Conservation (phyloP, 2,888 invertebrate species). For the Nymphalis urticae region DNA sequence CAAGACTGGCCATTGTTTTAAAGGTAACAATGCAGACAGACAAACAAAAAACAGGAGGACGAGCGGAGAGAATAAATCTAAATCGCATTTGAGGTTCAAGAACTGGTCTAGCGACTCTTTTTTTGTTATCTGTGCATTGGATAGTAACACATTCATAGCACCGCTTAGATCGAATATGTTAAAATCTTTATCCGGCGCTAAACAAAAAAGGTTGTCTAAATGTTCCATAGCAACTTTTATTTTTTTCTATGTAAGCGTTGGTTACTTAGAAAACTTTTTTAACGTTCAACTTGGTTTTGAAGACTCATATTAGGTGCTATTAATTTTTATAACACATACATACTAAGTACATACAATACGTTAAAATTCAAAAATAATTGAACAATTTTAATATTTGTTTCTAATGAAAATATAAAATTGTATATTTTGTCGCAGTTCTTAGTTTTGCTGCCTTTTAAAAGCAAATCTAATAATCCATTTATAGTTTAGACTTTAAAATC, state of each 20-base stretch:
- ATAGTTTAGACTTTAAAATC: too few species aligned
- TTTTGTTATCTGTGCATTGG: slow-evolving; percentile 26
- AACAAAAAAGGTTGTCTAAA: background rate
- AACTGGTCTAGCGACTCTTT: slow-evolving; percentile 57
- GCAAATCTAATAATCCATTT: too few species aligned
- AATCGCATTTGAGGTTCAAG: slow-evolving; percentile 62
- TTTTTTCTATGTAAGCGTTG: background rate
- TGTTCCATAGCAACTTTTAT: background rate
- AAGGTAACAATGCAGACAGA: slow-evolving; percentile 70
- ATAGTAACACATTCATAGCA: slow-evolving; percentile 13
- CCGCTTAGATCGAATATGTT: slow-evolving; percentile 17
- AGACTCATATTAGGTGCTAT: too few species aligned
- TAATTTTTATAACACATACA: too few species aligned
- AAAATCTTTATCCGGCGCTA: slow-evolving; percentile 12
- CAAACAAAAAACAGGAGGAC: slow-evolving; percentile 61
- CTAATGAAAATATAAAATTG: too few species aligned
- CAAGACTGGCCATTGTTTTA: slow-evolving; percentile 75
- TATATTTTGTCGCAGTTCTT: too few species aligned
- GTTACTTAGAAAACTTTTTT: too few species aligned
- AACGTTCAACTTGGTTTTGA: too few species aligned
- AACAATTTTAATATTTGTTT: too few species aligned
- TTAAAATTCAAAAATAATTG: too few species aligned
- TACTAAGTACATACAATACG: too few species aligned
- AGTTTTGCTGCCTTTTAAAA: too few species aligned
- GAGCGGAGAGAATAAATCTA: slow-evolving; percentile 72